phyloP scores from a whole-genome alignment of 2,113 vertebrate species.

The Calyptomena viridis region DNA sequence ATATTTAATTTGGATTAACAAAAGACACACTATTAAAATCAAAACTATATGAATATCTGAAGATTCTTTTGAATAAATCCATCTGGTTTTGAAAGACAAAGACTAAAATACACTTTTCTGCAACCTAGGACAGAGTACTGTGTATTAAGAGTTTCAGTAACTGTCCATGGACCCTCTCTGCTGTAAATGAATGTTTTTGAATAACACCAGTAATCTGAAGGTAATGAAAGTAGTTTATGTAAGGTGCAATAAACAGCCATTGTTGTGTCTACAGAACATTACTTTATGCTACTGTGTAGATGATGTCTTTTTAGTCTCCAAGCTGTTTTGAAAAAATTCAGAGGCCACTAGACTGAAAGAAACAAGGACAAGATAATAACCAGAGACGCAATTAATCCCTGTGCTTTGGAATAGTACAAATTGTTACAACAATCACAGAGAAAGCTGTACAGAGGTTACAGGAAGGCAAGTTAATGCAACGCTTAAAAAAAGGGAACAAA shows the following conservation, averaged over 20 bases:
- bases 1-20: not conserved
- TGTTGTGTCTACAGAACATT: conserved; percentile 71
- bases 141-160: conserved; percentile 16
- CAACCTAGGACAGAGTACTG: not conserved
- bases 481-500: not conserved
- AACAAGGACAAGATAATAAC: conserved; percentile 77
- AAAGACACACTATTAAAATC: not conserved
- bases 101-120: not conserved
- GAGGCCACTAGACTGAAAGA: conserved; percentile 64
- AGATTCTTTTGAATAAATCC: not conserved
- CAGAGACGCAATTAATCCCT: conserved; percentile 67
- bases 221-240: conserved; percentile 72
- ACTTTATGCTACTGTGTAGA: conserved; percentile 66
- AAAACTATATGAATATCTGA: not conserved
- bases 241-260: conserved; percentile 66
- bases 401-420: conserved; percentile 52
- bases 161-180: conserved; percentile 28
- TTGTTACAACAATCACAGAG: conserved; percentile 45
- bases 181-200: conserved; percentile 66
- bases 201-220: conserved; percentile 70
- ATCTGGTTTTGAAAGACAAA: not conserved
- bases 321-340: conserved; percentile 63
- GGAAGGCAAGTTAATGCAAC: conserved; percentile 34
- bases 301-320: conserved; percentile 64
- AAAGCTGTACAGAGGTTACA: conserved; percentile 65